phyloP scores from a whole-genome alignment of 1,140 invertebrate species.

The Leptinotarsa undecemlineata region DNA sequence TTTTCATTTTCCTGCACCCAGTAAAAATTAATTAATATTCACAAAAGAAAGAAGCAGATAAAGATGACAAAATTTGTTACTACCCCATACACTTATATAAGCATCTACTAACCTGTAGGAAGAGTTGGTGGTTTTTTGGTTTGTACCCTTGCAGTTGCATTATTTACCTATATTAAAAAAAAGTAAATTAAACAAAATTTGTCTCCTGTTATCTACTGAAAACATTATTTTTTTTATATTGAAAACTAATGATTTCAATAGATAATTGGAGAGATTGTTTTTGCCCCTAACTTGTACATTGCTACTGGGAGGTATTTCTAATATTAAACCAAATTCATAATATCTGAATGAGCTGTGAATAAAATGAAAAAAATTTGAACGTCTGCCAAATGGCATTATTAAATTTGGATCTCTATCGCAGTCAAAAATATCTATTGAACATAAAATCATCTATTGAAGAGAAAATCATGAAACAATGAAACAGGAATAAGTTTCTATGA shows the following conservation, averaged over 20 bases:
- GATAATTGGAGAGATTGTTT: neutral
- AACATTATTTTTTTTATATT: conserved; percentile 36
- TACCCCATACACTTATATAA: neutral
- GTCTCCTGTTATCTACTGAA: conserved; percentile 36
- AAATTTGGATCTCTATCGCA: too few relatives aligned
- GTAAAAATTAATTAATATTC: neutral
- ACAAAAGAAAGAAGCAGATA: neutral
- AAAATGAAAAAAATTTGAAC: too few relatives aligned
- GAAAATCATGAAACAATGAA: neutral
- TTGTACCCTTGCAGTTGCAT: conserved; percentile 95
- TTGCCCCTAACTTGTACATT: neutral
- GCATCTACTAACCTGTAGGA: conserved; percentile 76
- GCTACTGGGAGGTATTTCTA: neutral
- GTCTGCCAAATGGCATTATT: too few relatives aligned
- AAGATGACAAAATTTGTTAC: neutral
- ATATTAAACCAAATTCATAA: conserved; percentile 2
- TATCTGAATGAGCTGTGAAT: neutral
- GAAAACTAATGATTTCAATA: conserved; percentile 3
- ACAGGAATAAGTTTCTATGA: too few relatives aligned
- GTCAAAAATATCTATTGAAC: too few relatives aligned
- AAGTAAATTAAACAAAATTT: conserved; percentile 29
- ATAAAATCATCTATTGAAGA: too few relatives aligned
- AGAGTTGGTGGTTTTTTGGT: conserved; percentile 94
- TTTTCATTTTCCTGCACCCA: neutral
- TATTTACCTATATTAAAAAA: conserved; percentile 80